phyloP scores from a whole-genome alignment of 2,113 vertebrate species.

The Dissostichus mawsoni region DNA sequence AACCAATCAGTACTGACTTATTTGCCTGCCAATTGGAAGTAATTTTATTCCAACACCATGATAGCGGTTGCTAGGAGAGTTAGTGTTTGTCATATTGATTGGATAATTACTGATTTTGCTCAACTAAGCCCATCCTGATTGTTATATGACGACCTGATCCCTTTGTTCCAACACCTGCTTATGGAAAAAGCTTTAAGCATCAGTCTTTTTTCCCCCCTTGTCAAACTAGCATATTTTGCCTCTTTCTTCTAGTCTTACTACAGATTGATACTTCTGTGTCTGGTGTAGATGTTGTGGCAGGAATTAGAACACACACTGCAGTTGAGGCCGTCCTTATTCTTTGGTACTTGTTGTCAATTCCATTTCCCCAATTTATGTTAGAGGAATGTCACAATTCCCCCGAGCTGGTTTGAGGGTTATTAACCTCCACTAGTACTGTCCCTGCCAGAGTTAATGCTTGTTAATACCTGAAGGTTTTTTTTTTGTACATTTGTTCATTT shows the following conservation, averaged over 20 bases:
- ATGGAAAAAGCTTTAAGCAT: not conserved
- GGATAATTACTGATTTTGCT: not conserved
- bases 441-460: too few species aligned
- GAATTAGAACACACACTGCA: not conserved
- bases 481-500: too few species aligned
- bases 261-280: not conserved
- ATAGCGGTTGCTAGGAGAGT: not conserved
- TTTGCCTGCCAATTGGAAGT: too few species aligned
- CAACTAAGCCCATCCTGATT: not conserved
- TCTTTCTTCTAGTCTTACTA: not conserved
- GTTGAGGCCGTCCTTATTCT: too few species aligned
- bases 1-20: not conserved
- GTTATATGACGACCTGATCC: not conserved
- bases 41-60: too few species aligned
- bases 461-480: too few species aligned
- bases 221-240: not conserved
- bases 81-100: not conserved
- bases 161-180: not conserved
- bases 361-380: too few species aligned
- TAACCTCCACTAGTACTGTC: too few species aligned
- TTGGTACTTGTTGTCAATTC: too few species aligned
- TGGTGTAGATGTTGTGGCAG: not conserved
- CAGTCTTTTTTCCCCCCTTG: not conserved
- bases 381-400: too few species aligned
- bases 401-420: too few species aligned